Base-by-base conservation (phyloP, 2,113 vertebrate genomes). In the Chlorocebus sabaeus region DNA sequence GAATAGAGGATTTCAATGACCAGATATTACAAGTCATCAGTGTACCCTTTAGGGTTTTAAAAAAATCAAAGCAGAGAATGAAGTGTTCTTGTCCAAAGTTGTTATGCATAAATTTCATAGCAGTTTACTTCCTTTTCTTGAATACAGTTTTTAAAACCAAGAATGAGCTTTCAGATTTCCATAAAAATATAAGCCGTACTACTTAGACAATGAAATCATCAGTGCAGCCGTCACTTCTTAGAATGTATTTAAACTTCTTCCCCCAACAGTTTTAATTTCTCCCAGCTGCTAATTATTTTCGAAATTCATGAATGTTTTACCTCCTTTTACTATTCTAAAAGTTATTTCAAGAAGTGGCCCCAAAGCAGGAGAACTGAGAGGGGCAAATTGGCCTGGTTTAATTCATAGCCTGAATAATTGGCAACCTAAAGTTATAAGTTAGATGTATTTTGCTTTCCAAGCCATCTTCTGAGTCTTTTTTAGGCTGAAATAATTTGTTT, bases 141-240 rank as follows among this genome's bases (percentile, higher is more conserved):
- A 73, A 95, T 91, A 85, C 78, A 93, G 43, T 95, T 82, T 98
- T 82, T 73, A 80, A 95, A 92, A 76, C 64, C 82, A 12, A 73
- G 38, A 59, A 20, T 92, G 61, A 82, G n/a, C 17, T 67, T 87
- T 96, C 40, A 84, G 55, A 73, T 95, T 96, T 92, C 61, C 40
- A 81, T 72, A 75, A 57, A 85, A 64, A 52, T 79, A 64, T 55
- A 92, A 96, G 80, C 0, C 23, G 7, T 16, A 20, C 13, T 55
- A 8, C 64, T 76, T n/a, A 68, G 64, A 83, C 50, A 38, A 4
- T 76, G 48, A 85, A 38, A 61, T 95, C 6, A 48, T 45, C 70
- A 55, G 20, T 78, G 4, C 8, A 89, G 16, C 50, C 87, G 40
- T 93, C 67, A 90, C 14, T 25, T 79, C 73, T 83, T 86, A 92